A percentile compares a stretch with the other conserved stretches of the same genome.
Evolutionary conservation across 2,113 vertebrate species (phyloP).

Genomic region (Thinocorus orbignyianus): DNA sequence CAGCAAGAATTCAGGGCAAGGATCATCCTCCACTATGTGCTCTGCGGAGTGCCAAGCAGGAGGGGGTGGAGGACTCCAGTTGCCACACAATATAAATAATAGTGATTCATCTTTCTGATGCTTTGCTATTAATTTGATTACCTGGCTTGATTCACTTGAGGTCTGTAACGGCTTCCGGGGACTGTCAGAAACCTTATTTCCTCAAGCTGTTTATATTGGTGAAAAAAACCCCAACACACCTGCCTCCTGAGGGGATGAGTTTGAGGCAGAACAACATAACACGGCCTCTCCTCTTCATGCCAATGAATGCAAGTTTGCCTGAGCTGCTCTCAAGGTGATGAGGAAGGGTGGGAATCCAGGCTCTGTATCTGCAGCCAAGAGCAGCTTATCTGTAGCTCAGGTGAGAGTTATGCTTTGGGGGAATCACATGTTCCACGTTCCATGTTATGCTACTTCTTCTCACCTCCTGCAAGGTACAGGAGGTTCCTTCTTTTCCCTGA

Average conservation of each 20-base stretch:
- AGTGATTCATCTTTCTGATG: constrained; percentile 9
- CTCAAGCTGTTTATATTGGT: neutral
- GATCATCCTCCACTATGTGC: neutral
- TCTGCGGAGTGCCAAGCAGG: neutral
- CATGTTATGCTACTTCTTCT: neutral
- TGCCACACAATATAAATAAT: neutral
- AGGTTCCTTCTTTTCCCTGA: neutral
- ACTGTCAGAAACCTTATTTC: constrained; percentile 21
- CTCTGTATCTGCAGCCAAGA: neutral
- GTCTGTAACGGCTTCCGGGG: neutral
- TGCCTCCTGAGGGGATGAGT: neutral
- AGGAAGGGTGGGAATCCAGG: neutral
- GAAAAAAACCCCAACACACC: neutral
- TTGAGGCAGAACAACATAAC: neutral
- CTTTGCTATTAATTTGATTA: constrained; percentile 12
- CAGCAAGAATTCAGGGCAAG: neutral
- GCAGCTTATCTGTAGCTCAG: neutral
- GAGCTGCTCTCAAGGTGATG: neutral
- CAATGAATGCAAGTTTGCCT: neutral
- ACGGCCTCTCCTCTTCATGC: neutral
- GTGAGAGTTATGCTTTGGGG: neutral
- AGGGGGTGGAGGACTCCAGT: neutral
- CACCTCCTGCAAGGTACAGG: neutral
- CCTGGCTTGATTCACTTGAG: constrained; percentile 8
- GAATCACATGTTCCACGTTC: neutral